A percentile compares a stretch with the other conserved stretches of the same genome.
These are phyloP conservation scores for Stegastes partitus DNA, from an alignment of 2,113 vertebrate species.

Conservation along the genomic window DNA sequence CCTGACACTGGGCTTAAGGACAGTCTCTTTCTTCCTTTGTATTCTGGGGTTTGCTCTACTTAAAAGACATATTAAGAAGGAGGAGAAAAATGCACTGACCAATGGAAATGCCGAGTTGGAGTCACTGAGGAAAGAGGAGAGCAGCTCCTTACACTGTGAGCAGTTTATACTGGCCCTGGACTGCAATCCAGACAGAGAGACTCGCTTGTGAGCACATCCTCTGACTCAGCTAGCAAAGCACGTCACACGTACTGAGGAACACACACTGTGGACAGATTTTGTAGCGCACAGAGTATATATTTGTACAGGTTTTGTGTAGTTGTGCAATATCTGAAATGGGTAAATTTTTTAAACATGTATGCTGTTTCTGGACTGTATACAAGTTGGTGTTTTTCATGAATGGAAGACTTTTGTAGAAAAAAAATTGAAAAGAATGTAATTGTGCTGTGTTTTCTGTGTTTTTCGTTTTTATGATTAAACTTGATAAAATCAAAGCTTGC, in stretches of 20 bases:
- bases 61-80: slow-evolving; percentile 81
- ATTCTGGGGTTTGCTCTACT: slow-evolving; percentile 86
- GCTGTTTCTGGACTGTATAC: slow-evolving; percentile 39
- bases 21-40: slow-evolving; percentile 88
- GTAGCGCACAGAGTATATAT: slow-evolving; percentile 59
- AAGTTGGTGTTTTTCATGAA: slow-evolving; percentile 55
- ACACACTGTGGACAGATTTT: slow-evolving; percentile 52
- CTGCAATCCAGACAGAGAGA: slow-evolving; percentile 88
- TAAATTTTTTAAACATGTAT: slow-evolving; percentile 43
- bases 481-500: neutral
- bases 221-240: neutral
- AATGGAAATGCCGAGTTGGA: slow-evolving; percentile 76
- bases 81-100: slow-evolving; percentile 72
- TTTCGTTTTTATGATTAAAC: slow-evolving; percentile 58
- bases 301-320: slow-evolving; percentile 65
- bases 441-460: slow-evolving; percentile 55
- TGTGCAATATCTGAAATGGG: slow-evolving; percentile 42
- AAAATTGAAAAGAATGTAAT: slow-evolving; percentile 25
- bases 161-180: slow-evolving; percentile 76
- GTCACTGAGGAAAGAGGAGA: slow-evolving; percentile 83
- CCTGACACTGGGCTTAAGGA: slow-evolving; percentile 89
- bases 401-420: slow-evolving; percentile 52
- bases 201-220: slow-evolving; percentile 83
- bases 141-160: slow-evolving; percentile 76
- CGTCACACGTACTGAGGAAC: slow-evolving; percentile 23